Evolutionary conservation across 64 coral and sea anemone genomes (phyloP).

Genomic region (Cladopsammia gracilis): DNA sequence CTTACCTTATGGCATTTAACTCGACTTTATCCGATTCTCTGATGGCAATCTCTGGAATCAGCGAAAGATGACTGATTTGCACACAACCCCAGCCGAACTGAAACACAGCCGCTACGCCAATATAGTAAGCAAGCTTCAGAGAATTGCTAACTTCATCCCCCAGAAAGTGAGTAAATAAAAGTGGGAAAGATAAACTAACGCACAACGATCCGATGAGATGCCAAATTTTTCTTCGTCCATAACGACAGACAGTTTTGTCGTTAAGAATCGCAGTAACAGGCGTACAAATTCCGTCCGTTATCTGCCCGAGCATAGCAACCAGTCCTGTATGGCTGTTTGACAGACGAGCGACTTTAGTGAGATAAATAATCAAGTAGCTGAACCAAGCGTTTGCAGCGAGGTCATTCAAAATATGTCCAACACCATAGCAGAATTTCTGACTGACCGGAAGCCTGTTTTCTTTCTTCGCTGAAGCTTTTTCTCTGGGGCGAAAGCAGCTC

Average conservation of each 20-base stretch:
- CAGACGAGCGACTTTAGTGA: slow-evolving; percentile 61
- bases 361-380: slow-evolving; percentile 68
- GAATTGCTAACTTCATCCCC: not conserved
- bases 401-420: slow-evolving; percentile 83
- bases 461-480: not conserved
- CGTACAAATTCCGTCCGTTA: slow-evolving; percentile 58
- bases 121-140: slow-evolving; percentile 78
- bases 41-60: slow-evolving; percentile 88
- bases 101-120: slow-evolving; percentile 71
- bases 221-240: slow-evolving; percentile 73
- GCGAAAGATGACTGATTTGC: slow-evolving; percentile 82
- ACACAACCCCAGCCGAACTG: slow-evolving; percentile 95
- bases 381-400: slow-evolving; percentile 63
- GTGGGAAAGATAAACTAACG: slow-evolving; percentile 28
- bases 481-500: not conserved
- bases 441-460: not conserved
- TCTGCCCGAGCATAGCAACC: slow-evolving; percentile 48
- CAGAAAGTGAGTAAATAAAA: slow-evolving; percentile 48
- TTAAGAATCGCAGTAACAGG: slow-evolving; percentile 65
- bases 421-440: slow-evolving; percentile 44
- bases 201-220: slow-evolving; percentile 52
- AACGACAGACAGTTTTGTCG: slow-evolving; percentile 78
- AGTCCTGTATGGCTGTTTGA: slow-evolving; percentile 65
- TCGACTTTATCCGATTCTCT: slow-evolving; percentile 72
- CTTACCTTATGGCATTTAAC: slow-evolving; percentile 88